These are phyloP conservation scores for Epinephelus coioides DNA, from an alignment of 2,797 vertebrate genomes.

Conservation along the genomic window DNA sequence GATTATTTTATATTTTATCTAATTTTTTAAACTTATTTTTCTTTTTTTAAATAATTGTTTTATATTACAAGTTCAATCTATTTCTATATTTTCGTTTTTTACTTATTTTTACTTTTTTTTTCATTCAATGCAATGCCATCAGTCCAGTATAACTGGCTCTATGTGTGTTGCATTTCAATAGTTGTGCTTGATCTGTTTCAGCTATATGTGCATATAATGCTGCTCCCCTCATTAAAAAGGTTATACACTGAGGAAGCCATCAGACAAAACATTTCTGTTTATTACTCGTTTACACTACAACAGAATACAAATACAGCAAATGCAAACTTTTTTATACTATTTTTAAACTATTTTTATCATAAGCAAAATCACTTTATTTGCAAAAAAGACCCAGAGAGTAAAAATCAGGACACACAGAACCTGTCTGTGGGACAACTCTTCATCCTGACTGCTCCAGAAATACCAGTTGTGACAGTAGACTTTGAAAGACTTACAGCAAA, in stretches of 20 bases:
- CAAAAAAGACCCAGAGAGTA: no score
- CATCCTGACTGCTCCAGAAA: neutral
- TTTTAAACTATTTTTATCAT: neutral
- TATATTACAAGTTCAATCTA: no score
- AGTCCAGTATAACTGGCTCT: neutral
- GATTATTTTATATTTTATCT: no score
- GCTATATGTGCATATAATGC: neutral
- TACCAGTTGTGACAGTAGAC: no score
- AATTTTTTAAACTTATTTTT: no score
- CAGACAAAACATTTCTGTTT: neutral
- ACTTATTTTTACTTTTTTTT: no score
- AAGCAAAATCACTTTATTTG: neutral
- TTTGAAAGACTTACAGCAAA: neutral
- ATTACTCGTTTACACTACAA: neutral
- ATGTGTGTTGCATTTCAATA: neutral
- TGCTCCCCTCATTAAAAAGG: neutral
- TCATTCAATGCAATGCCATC: neutral
- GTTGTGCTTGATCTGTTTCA: neutral
- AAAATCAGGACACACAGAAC: no score
- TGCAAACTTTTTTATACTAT: no score
- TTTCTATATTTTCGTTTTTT: neutral
- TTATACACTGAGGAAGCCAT: neutral
- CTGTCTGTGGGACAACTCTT: no score
- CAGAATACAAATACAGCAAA: neutral
- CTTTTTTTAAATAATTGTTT: neutral